phyloP scores from a whole-genome alignment of 1,140 invertebrate genomes.

The Schlechtendalia chinensis region DNA sequence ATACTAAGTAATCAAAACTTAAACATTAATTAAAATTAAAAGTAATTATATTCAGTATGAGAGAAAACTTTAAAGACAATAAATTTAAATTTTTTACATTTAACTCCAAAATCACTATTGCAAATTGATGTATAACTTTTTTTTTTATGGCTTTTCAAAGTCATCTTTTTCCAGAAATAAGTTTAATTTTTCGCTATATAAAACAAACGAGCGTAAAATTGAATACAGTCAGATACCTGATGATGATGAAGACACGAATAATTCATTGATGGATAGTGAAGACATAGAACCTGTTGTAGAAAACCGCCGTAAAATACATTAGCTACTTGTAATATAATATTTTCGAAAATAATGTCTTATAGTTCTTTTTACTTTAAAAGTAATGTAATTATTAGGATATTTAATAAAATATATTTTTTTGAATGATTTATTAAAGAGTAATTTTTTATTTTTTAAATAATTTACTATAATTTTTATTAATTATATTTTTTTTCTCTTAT shows the following conservation, averaged over 20 bases:
- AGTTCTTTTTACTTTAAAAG: background rate
- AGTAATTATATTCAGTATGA: too few relatives aligned
- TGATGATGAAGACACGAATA: background rate
- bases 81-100: too few relatives aligned
- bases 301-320: background rate
- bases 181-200: conserved; percentile 3
- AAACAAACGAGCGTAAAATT: background rate
- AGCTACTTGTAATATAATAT: background rate
- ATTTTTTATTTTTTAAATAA: background rate
- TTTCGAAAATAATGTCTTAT: background rate
- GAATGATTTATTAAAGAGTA: background rate
- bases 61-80: too few relatives aligned
- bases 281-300: background rate
- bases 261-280: background rate
- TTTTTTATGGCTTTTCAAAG: background rate
- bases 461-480: too few relatives aligned
- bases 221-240: conserved; percentile 14
- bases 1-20: too few relatives aligned
- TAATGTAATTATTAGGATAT: background rate
- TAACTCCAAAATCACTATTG: background rate
- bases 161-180: conserved; percentile 30
- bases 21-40: too few relatives aligned
- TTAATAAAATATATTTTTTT: conserved; percentile 9
- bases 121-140: background rate
- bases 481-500: too few relatives aligned